These are phyloP conservation scores for Hybognathus amarus DNA, from an alignment of 2,797 vertebrate genomes.

Conservation along the genomic window DNA sequence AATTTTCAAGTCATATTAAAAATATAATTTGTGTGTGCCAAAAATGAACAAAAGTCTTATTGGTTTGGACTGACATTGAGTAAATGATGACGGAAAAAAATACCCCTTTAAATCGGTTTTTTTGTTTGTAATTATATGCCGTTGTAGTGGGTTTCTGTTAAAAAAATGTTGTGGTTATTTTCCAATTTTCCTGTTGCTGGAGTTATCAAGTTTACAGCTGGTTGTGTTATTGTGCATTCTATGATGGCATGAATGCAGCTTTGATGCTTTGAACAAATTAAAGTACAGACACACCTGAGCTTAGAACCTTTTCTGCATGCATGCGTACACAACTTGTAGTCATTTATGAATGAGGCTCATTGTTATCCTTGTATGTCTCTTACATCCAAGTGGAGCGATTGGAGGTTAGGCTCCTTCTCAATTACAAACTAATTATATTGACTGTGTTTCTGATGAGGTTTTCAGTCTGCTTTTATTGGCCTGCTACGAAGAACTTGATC, in stretches of 20 bases:
- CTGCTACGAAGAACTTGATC: background rate
- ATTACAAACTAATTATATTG: conserved; percentile 1
- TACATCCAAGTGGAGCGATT: background rate
- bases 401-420: background rate
- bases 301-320: background rate
- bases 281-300: background rate
- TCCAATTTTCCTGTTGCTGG: background rate
- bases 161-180: background rate
- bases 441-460: conserved; percentile 15
- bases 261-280: background rate
- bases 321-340: background rate
- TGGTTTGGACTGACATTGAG: background rate
- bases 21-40: background rate
- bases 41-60: background rate
- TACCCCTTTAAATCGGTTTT: background rate
- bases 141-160: background rate
- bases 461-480: conserved; percentile 1
- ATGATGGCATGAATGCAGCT: background rate
- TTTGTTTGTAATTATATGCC: background rate
- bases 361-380: conserved; percentile 1
- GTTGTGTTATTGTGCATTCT: background rate
- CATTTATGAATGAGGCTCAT: background rate
- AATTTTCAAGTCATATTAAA: background rate
- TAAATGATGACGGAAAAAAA: background rate
- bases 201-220: background rate